A percentile compares a stretch with the other conserved stretches of the same genome.
phyloP scores from a whole-genome alignment of 2,113 vertebrate species.

The Upupa epops region DNA sequence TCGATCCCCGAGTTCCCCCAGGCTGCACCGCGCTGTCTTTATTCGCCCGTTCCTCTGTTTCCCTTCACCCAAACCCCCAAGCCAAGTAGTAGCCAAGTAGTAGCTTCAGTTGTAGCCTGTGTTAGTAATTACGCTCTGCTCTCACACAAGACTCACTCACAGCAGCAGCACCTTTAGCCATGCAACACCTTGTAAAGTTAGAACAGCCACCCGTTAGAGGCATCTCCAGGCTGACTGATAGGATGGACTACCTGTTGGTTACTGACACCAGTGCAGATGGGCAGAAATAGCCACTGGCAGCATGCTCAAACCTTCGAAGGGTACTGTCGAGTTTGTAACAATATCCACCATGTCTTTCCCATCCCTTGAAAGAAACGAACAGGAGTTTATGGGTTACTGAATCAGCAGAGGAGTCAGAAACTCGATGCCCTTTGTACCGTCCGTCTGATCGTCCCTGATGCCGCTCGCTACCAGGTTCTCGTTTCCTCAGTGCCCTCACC shows the following conservation, averaged over 20 bases:
- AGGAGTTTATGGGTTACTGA: constrained; percentile 42
- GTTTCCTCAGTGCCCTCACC: no score
- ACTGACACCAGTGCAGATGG: constrained; percentile 85
- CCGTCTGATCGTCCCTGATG: background rate
- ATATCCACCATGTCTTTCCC: constrained; percentile 86
- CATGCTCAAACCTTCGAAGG: constrained; percentile 82
- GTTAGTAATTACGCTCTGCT: constrained; percentile 38
- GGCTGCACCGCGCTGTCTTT: background rate
- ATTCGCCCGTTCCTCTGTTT: constrained; percentile 8
- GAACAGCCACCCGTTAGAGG: constrained; percentile 39
- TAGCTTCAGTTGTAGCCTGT: constrained; percentile 3
- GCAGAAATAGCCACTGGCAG: constrained; percentile 87
- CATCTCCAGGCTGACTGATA: constrained; percentile 24
- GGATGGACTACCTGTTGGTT: constrained; percentile 83
- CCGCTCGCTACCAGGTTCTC: no score
- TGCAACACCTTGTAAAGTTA: constrained; percentile 24
- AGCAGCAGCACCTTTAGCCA: background rate
- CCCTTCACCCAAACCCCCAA: no score
- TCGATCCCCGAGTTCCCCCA: background rate
- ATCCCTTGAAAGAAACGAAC: constrained; percentile 81
- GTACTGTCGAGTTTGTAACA: constrained; percentile 87
- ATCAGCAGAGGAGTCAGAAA: background rate
- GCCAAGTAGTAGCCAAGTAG: background rate
- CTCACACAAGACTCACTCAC: background rate
- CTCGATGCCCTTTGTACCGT: background rate